phyloP scores from a whole-genome alignment of 2,113 vertebrate species.

The Phoxinus phoxinus region DNA sequence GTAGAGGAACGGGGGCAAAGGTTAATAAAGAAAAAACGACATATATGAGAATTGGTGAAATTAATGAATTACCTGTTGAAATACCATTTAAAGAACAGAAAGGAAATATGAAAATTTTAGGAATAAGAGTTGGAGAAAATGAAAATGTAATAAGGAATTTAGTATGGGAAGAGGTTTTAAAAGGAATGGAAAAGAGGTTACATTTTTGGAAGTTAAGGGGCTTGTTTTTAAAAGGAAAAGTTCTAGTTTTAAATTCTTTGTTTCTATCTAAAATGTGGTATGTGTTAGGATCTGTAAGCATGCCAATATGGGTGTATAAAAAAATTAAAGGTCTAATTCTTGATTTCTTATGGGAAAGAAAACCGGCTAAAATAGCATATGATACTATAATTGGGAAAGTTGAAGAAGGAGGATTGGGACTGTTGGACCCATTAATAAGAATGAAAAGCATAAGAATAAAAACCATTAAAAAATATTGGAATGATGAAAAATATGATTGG shows the following conservation, averaged over 20 bases:
- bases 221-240: not conserved
- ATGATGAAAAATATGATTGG: not conserved
- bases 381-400: not conserved
- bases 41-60: not conserved
- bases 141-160: not conserved
- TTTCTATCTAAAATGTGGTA: not conserved
- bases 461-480: not conserved
- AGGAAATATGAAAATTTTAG: not conserved
- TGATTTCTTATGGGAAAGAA: not conserved
- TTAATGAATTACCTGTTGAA: not conserved
- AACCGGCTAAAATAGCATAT: not conserved
- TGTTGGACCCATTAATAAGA: not conserved
- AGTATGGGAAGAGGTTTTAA: not conserved
- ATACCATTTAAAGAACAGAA: not conserved
- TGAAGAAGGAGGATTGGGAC: not conserved
- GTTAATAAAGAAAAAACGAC: not conserved
- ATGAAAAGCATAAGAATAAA: not conserved
- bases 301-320: not conserved
- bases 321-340: not conserved
- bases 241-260: not conserved
- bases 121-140: not conserved
- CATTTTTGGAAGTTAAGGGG: not conserved
- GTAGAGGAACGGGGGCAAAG: not conserved
- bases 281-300: not conserved
- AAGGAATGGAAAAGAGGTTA: not conserved